Percentiles rank a stretch among this genome's conserved stretches.
These are phyloP conservation scores for Corythornis vintsioides DNA, from an alignment of 2,113 vertebrate species.

Conservation along the genomic window DNA sequence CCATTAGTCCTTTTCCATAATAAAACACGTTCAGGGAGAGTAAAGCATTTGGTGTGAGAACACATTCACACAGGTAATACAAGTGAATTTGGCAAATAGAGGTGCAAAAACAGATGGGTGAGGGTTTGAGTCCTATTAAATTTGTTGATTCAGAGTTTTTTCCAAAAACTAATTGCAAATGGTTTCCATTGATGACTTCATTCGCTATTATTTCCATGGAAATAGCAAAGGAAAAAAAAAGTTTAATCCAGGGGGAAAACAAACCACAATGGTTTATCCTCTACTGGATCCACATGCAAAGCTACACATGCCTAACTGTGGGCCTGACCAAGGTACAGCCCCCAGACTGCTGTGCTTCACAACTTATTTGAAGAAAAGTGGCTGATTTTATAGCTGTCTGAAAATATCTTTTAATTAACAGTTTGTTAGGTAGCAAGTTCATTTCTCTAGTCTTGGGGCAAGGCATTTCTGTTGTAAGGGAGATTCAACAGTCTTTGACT, in stretches of 20 bases:
- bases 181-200: background rate
- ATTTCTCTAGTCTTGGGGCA: background rate
- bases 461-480: background rate
- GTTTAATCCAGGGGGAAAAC: background rate
- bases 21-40: background rate
- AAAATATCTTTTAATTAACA: background rate
- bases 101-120: background rate
- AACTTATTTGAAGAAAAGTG: background rate
- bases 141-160: background rate
- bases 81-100: slow-evolving; percentile 26
- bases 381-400: background rate
- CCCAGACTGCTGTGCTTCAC: accelerated
- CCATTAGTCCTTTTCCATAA: slow-evolving; percentile 39
- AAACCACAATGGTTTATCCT: background rate
- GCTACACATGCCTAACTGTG: accelerated
- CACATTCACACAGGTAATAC: slow-evolving; percentile 11
- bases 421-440: background rate
- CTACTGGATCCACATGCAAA: background rate
- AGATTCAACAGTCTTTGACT: background rate
- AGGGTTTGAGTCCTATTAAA: slow-evolving; percentile 7
- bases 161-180: slow-evolving; percentile 16
- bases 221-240: background rate
- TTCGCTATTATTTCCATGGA: background rate
- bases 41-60: slow-evolving; percentile 33
- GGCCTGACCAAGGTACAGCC: background rate